These are phyloP conservation scores for Brevipalpus yothersi DNA, from an alignment of 1,140 invertebrate species.

Conservation along the genomic window DNA sequence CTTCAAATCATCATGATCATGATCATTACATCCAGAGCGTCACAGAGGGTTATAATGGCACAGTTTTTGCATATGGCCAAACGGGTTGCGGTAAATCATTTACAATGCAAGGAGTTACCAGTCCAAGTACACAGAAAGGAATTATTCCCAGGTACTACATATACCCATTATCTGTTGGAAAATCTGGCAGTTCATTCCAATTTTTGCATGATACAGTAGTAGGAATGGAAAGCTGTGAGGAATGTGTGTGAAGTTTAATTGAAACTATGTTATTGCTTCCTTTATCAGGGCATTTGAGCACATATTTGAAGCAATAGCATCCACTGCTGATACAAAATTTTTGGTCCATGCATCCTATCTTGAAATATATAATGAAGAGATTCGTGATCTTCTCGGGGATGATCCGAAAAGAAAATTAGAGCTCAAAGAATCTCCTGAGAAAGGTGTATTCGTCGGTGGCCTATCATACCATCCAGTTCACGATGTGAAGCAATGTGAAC, in stretches of 20 bases:
- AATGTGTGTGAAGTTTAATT: neutral
- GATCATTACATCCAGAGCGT: conserved; percentile 32
- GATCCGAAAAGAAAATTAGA: conserved; percentile 38
- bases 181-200: conserved; percentile 33
- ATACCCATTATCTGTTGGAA: too few species aligned
- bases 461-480: conserved; percentile 47
- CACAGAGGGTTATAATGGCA: conserved; percentile 65
- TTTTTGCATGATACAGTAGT: neutral
- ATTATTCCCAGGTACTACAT: conserved; percentile 41
- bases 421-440: conserved; percentile 50
- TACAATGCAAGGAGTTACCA: conserved; percentile 47
- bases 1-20: neutral
- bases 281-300: conserved; percentile 25
- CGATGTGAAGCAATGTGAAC: conserved; percentile 41
- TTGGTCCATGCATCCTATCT: conserved; percentile 70
- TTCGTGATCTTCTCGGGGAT: conserved; percentile 45
- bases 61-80: conserved; percentile 84
- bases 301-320: conserved; percentile 68
- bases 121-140: conserved; percentile 31
- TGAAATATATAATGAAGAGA: conserved; percentile 78
- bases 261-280: neutral
- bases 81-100: conserved; percentile 60
- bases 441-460: conserved; percentile 51
- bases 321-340: conserved; percentile 51
- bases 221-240: neutral